Base-by-base conservation (phyloP, 2,888 invertebrate species). In the Perizoma affinitatum region DNA sequence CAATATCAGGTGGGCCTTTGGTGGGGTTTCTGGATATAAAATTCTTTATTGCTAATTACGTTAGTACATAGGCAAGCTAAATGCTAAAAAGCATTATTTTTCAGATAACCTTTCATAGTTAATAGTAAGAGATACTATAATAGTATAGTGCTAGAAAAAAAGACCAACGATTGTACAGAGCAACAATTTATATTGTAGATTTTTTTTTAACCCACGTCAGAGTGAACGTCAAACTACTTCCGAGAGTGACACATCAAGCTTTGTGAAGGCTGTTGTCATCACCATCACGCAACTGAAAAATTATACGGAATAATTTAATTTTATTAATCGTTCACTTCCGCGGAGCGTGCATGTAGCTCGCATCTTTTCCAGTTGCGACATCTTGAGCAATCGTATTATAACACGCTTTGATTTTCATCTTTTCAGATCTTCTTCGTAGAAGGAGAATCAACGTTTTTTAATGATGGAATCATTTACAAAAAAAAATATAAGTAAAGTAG, bases 321-420 rank as follows among this genome's bases (percentile, higher is more conserved):
- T 38, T 51, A 46, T 54, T 58, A 62, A 61, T 57, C 9, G 47
- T 54, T 51, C 41, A 38, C 57, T 62, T 62, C 62, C 62, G 58
- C 48, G 9, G 47, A 49, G 33, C 44, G 40, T 43, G 46, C 50
- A 54, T 40, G 58, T 38, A 38, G 38, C 54, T 54, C 61, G 54
- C 61, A 54, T 61, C 58, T 43, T 47, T 57, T 62, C 35, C 35
- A 54, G 33, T 62, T 62, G 47, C 62, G 40, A 62, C 43, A 62
- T 57, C 56, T 48, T 41, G 11, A 49, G 52, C 45, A 41, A 61
- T 52, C 38, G 40, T 9, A 11, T 45, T 45, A 41, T 8, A 8
- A 43, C 38, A 55, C 47, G 34, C n/a, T 35, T 34, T 46, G 2
- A 7, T 46, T 4, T 46, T 46, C 4, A 35, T 46, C 8, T 38